Evolutionary conservation across 2,797 vertebrate species (phyloP), one percentile per base, ranked within the genome.

Genomic region (Neoniphon sammara): DNA sequence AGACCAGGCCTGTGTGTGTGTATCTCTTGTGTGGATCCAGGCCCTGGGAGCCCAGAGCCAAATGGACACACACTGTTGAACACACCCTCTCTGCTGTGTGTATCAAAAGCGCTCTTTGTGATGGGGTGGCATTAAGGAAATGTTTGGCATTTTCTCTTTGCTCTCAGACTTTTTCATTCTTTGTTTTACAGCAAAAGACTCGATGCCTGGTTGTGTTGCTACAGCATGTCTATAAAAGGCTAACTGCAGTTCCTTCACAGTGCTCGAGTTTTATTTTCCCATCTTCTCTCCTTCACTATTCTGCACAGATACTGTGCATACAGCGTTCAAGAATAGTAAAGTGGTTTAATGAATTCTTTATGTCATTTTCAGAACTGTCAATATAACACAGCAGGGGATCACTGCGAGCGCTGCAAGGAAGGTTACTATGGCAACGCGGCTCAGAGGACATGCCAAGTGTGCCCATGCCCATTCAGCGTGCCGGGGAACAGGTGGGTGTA

Each of bases 381-480:
- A 71, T 91, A 95, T 77, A 95, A 97, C 89, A 96, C 97, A 1
- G 96, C 92, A 0, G 98, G 98, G 11, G 94, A 98, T 14, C 91
- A 91, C 73, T 99, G 98, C 82, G 96, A 99, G 21, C 93, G 18
- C 68, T 99, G 98, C 89, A 93, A 93, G 86, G 96, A 97, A 0
- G 97, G 98, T 71, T 95, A 96, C 90, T 96, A 96, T 62, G 94
- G 95, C 63, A 93, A 93, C 9, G 92, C 96, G 0, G 85, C 88
- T 77, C 93, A 82, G 10, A 93, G 92, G 56, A 92, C 91, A 70
- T 99, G 98, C 76, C 91, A 31, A 0, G 56, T 90, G 67, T 99
- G 98, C 76, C 96, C 95, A 0, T 99, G 98, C 80, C 97, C 98
- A 14, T 95, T 92, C 11, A 77, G 68, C 1, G 7, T 55, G 4